Percentiles rank a stretch among this genome's conserved stretches.
Conservation (phyloP, 2,888 invertebrate genomes). For the Blastobasis adustella region DNA sequence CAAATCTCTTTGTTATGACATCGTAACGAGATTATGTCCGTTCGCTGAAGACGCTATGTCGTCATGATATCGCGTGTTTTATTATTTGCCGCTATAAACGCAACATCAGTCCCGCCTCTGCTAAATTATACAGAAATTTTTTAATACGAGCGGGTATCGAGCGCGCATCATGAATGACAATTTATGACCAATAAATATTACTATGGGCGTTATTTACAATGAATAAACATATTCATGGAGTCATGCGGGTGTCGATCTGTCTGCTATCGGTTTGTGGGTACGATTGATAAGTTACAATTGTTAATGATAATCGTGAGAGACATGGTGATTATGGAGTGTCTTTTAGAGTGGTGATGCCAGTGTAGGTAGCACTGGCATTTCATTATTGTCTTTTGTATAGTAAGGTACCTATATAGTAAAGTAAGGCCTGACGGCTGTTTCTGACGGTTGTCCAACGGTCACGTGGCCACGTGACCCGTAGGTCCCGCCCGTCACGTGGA, state of each 20-base stretch:
- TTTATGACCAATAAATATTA: slow-evolving; percentile 56
- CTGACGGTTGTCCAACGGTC: slow-evolving; percentile 12
- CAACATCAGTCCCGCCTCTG: slow-evolving; percentile 29
- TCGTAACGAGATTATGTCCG: slow-evolving; percentile 74
- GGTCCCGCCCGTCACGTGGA: slow-evolving; percentile 27
- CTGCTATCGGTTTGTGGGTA: slow-evolving; percentile 23
- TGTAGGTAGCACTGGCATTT: no score
- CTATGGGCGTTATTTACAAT: slow-evolving; percentile 43
- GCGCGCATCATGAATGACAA: slow-evolving; percentile 34
- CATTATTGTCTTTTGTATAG: no score
- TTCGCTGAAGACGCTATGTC: slow-evolving; percentile 62
- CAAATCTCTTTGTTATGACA: slow-evolving; percentile 75
- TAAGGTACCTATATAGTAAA: no score
- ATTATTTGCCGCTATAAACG: slow-evolving; percentile 64
- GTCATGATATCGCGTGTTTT: slow-evolving; percentile 62
- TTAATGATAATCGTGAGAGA: no score
- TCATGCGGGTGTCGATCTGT: slow-evolving; percentile 41
- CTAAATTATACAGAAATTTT: slow-evolving; percentile 55
- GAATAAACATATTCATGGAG: slow-evolving; percentile 43
- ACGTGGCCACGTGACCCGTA: slow-evolving; percentile 40
- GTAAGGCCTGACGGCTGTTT: no score
- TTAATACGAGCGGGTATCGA: slow-evolving; percentile 46
- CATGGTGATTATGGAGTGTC: no score
- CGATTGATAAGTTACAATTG: no score
- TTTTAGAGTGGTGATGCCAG: no score